Conservation (phyloP, 2,797 vertebrate genomes). For the Serranus cabrilla region DNA sequence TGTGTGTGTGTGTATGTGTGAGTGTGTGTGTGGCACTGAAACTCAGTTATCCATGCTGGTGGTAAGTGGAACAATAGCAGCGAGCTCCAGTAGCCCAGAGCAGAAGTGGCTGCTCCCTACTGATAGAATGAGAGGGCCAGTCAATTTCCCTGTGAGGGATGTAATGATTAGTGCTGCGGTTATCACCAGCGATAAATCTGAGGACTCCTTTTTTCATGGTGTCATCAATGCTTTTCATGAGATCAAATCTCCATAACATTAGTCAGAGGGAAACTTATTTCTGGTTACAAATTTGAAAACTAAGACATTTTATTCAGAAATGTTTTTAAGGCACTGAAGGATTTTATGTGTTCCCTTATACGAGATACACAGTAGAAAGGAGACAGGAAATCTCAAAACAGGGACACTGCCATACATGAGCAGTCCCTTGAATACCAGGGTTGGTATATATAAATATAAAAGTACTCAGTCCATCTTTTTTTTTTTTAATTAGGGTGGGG, state of each 20-base stretch:
- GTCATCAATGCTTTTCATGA: slow-evolving; percentile 25
- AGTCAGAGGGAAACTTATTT: slow-evolving; percentile 1
- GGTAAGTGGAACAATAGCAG: slow-evolving; percentile 37
- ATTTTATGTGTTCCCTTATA: background rate
- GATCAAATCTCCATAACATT: background rate
- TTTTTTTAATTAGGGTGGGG: too few relatives aligned
- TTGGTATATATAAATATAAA: too few relatives aligned
- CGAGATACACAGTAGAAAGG: background rate
- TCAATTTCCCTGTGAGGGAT: slow-evolving; percentile 37
- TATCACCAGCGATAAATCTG: slow-evolving; percentile 31
- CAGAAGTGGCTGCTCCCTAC: slow-evolving; percentile 17
- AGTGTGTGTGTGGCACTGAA: slow-evolving; percentile 31
- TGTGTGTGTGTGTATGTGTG: slow-evolving; percentile 28
- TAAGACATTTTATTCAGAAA: background rate
- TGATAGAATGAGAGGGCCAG: background rate
- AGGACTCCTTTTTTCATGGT: slow-evolving; percentile 15
- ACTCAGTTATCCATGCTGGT: slow-evolving; percentile 41
- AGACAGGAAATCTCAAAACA: slow-evolving; percentile 13
- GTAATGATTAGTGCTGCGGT: slow-evolving; percentile 42
- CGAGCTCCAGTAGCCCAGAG: slow-evolving; percentile 29
- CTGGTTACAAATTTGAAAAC: slow-evolving; percentile 4
- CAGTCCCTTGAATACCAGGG: background rate
- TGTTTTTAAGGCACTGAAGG: background rate
- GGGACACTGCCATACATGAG: background rate
- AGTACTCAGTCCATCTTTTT: too few relatives aligned